Base-by-base conservation (phyloP, 1,140 invertebrate species). In the Musca vetustissima region DNA sequence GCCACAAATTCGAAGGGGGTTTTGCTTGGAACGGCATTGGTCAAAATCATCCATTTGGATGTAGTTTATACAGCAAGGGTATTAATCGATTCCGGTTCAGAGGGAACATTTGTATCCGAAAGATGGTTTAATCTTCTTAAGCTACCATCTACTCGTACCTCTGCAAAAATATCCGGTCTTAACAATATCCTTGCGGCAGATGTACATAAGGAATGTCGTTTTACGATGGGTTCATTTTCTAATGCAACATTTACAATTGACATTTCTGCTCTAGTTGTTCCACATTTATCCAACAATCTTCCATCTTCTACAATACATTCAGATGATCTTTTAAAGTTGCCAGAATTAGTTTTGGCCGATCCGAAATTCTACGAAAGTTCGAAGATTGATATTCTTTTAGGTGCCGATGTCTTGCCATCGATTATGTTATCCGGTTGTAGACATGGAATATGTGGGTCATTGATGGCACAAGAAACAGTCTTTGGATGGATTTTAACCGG, bases 41-140 rank as follows among this genome's bases (percentile, higher is more conserved):
- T 50, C 6, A 7, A 17, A 6, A 17, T 50, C 19, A 17, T n/a
- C 19, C 49, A 50, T 17, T 50, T 50, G 49, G 49, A 19, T 50
- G n/a, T 17, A 6, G 19, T n/a, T 17, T 50, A n/a, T 50, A 6
- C 49, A 7, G 49, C 49, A 17, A n/a, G 49, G 9, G 49, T 19
- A 19, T 50, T 50, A 19, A 50, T 50, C n/a, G 49, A 50, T 50
- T 50, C 49, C 6, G 49, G 49, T 13, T 50, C 49, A 6, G 49
- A 50, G 19, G 49, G 49, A 50, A 50, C 49, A 7, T 50, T 50
- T 50, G 19, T 50, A n/a, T 50, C 49, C 49, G 49, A 50, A 50
- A 7, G 49, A 1, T 50, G n/a, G 4, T 6, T n/a, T n/a, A 13
- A 50, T 17, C 49, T n/a, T 17, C n/a, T 50, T n/a, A 19, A 50